These are phyloP conservation scores for Magallana angulata DNA, from an alignment of 1,140 invertebrate genomes.

Conservation along the genomic window DNA sequence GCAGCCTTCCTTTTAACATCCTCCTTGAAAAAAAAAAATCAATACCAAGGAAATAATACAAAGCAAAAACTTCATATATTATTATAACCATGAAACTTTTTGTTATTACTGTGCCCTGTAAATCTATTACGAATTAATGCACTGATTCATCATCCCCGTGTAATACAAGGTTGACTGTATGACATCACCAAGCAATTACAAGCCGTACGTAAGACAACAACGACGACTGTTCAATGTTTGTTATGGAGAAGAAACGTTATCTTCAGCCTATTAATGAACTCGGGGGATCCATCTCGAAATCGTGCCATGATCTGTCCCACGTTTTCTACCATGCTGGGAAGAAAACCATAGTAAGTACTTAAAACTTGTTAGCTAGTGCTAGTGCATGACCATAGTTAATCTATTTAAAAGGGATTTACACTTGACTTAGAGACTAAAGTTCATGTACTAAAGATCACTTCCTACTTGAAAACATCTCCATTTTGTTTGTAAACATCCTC, in stretches of 20 bases:
- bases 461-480: conserved; percentile 23
- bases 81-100: no score
- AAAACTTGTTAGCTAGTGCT: no score
- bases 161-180: background rate
- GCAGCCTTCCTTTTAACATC: no score
- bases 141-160: background rate
- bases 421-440: background rate
- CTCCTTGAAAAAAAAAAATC: no score
- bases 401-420: background rate
- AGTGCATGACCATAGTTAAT: no score
- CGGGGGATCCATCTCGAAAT: background rate
- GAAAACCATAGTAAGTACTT: background rate
- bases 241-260: background rate
- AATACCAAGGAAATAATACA: no score
- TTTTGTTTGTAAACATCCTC: conserved; percentile 18
- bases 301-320: conserved; percentile 1
- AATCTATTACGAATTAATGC: background rate
- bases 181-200: background rate
- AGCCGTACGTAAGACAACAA: background rate
- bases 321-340: background rate
- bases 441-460: background rate
- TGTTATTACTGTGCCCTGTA: no score
- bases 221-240: background rate
- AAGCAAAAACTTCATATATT: no score
- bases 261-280: background rate